Percentiles rank a stretch among this genome's conserved stretches.
Evolutionary conservation across 1,140 invertebrate species (phyloP).

Genomic region (Paraescarpia echinospica): DNA sequence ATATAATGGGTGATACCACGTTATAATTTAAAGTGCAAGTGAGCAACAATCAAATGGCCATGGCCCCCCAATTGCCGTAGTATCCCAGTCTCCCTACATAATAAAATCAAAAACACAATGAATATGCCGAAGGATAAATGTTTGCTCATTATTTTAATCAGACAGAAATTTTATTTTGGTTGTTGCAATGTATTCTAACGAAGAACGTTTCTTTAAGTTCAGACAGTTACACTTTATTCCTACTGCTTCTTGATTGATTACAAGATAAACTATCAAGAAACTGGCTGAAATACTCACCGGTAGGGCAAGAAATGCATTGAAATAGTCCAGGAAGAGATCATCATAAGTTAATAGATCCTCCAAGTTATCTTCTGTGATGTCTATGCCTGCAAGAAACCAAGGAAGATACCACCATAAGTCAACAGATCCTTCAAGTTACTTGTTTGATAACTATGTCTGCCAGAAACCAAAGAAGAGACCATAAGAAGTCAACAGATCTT

Average conservation of each 20-base stretch:
- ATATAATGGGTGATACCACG: no score
- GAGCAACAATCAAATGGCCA: no score
- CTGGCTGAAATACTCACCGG: conserved; percentile 44
- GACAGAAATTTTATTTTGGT: conserved; percentile 31
- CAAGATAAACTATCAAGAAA: not conserved
- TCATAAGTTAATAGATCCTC: conserved; percentile 56
- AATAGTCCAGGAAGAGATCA: conserved; percentile 58
- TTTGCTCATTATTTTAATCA: no score
- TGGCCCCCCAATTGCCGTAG: no score
- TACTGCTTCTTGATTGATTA: not conserved
- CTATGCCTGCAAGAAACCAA: conserved; percentile 43
- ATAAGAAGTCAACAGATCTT: not conserved
- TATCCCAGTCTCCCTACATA: no score
- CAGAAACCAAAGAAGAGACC: conserved; percentile 12
- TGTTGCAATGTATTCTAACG: not conserved
- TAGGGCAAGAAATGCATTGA: conserved; percentile 56
- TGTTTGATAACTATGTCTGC: conserved; percentile 53
- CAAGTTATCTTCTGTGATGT: conserved; percentile 55
- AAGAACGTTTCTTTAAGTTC: not conserved
- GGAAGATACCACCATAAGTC: not conserved
- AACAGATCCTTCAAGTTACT: conserved; percentile 54
- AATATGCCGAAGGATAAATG: no score
- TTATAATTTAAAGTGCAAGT: no score
- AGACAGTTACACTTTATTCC: not conserved
- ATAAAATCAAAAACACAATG: no score